Evolutionary conservation across 1,140 invertebrate genomes (phyloP).

Genomic region (Parapsyche elsis): DNA sequence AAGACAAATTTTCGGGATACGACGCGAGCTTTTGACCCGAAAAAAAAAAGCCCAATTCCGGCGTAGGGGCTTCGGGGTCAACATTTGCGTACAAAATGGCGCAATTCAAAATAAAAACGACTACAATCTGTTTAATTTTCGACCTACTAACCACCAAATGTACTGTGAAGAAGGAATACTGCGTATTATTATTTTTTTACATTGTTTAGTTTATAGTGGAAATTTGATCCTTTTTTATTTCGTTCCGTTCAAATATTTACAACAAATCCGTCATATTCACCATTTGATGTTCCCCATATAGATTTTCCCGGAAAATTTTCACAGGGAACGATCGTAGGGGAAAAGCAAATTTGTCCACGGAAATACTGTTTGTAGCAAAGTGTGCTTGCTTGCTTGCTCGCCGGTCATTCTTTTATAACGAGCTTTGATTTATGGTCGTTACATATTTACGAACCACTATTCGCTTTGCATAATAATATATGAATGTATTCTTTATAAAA

Average conservation of each 20-base stretch:
- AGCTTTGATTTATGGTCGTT: slow-evolving; percentile 8
- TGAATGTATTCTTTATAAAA: neutral
- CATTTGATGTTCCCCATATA: no score
- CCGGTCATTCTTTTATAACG: slow-evolving; percentile 4
- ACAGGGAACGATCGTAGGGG: neutral
- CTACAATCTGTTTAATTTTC: slow-evolving; percentile 11
- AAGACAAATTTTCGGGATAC: no score
- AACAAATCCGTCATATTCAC: no score
- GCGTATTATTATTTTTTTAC: no score
- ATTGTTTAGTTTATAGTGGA: no score
- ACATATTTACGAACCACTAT: slow-evolving; percentile 26
- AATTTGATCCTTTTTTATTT: no score
- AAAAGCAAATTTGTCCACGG: neutral
- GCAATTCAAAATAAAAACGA: slow-evolving; percentile 15
- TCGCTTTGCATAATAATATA: neutral
- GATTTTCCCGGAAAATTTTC: neutral
- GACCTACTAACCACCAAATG: slow-evolving; percentile 22
- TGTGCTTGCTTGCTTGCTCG: neutral
- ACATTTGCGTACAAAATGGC: slow-evolving; percentile 1
- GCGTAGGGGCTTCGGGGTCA: neutral
- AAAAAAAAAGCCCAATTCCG: neutral
- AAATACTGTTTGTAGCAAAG: neutral
- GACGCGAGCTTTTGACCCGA: no score
- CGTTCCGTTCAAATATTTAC: neutral
- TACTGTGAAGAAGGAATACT: slow-evolving; percentile 20